Evolutionary conservation across 1,140 invertebrate genomes (phyloP), one percentile per base, ranked within the genome.

Genomic region (Brevipalpus yothersi): DNA sequence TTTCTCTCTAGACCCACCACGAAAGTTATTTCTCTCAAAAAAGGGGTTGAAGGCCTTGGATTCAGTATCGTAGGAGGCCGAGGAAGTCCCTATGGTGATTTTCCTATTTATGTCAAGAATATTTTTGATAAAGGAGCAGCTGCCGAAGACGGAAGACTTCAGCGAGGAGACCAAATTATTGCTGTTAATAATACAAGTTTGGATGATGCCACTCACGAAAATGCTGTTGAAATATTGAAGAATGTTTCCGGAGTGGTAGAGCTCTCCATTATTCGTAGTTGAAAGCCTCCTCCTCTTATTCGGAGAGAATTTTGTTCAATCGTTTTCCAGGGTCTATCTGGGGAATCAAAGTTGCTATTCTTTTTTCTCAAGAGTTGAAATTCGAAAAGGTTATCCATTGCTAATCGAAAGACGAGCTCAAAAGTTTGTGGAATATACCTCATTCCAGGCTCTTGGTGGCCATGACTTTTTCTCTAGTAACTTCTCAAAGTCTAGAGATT

Each of bases 81-180:
- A 58, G 89, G 94, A 69, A 93, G 89, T 0, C 75, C 83, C 40
- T 75, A 82, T 67, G 84, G 84, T 64, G 80, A 81, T 21, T 75
- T 86, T 31, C 84, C 84, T 41, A 85, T 91, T 54, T 82, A 93
- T 61, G 80, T 95, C 60, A 80, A 92, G 65, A 89, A 93, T 69
- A 80, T 95, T n/a, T 92, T 88, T 69, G 80, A 84, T 13, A 83
- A 86, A 62, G 88, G 91, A n/a, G 85, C 82, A 4, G 82, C 89
- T 15, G 85, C 82, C 0, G 83, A 85, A 68, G 93, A 98, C 69
- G 87, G 86, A 1, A 76, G 92, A 49, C 72, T 98, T 31, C 78
- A 83, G 69, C 80, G 83, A 5, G 93, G 90, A 7, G 94, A 98
- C 74, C 89, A 94, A 71, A 84, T 98, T 64, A 69, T 93, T 21